Evolutionary conservation across 1,140 invertebrate genomes (phyloP).

Genomic region (Globodera ellingtonae): DNA sequence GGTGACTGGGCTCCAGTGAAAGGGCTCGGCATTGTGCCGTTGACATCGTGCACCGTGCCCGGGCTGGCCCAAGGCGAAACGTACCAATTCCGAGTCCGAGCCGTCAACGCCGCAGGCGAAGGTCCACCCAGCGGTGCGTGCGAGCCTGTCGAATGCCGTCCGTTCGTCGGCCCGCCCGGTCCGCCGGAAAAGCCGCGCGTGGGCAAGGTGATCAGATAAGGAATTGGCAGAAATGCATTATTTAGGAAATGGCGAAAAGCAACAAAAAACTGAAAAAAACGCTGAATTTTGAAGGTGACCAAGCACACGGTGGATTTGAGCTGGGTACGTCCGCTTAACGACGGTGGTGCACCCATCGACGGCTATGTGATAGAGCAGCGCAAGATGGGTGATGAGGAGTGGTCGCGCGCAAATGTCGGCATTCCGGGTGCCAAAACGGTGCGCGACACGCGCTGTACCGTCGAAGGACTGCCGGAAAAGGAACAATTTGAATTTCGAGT

Average conservation of each 20-base stretch:
- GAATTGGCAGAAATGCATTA: too few species aligned
- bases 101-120: slow-evolving; percentile 91
- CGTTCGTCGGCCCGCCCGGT: slow-evolving; percentile 73
- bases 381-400: slow-evolving; percentile 60
- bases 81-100: slow-evolving; percentile 91
- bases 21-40: slow-evolving; percentile 82
- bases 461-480: slow-evolving; percentile 85
- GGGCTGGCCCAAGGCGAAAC: slow-evolving; percentile 84
- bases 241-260: too few species aligned
- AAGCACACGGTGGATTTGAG: slow-evolving; percentile 91
- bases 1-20: slow-evolving; percentile 88
- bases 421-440: slow-evolving; percentile 38
- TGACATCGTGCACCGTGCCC: slow-evolving; percentile 86
- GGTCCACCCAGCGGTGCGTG: slow-evolving; percentile 91
- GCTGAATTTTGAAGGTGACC: slow-evolving; percentile 85
- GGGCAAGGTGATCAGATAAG: slow-evolving; percentile 1
- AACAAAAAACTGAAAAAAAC: too few species aligned
- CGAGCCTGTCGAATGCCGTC: slow-evolving; percentile 79
- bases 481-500: slow-evolving; percentile 94
- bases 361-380: slow-evolving; percentile 88
- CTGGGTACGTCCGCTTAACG: slow-evolving; percentile 86
- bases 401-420: slow-evolving; percentile 38
- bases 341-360: slow-evolving; percentile 90
- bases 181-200: slow-evolving; percentile 84
- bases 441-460: slow-evolving; percentile 65